These are phyloP conservation scores for Pemphigus obesinymphae DNA, from an alignment of 1,140 invertebrate genomes.

Conservation along the genomic window DNA sequence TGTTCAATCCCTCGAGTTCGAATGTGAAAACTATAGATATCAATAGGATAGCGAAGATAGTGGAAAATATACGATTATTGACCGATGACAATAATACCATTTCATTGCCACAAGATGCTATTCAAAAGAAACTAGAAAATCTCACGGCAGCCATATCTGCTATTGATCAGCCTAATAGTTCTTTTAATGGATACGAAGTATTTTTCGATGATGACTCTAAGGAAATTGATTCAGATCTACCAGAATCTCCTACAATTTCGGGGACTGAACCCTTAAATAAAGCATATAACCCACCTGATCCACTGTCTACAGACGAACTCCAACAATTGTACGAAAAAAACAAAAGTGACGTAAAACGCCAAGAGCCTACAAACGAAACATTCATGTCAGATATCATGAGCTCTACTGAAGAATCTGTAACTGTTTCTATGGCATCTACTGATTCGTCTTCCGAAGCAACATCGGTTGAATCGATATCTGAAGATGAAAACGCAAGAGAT, in stretches of 20 bases:
- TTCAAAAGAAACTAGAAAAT: slow-evolving; percentile 50
- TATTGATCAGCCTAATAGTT: background rate
- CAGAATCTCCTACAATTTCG: background rate
- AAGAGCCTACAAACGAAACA: slow-evolving; percentile 47
- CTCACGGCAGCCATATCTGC: slow-evolving; percentile 49
- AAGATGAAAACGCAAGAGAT: background rate
- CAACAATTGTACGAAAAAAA: slow-evolving; percentile 50
- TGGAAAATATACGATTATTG: slow-evolving; percentile 53
- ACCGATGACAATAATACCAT: slow-evolving; percentile 49
- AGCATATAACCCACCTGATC: slow-evolving; percentile 49
- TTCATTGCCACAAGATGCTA: slow-evolving; percentile 48
- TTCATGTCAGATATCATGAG: background rate
- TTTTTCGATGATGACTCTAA: slow-evolving; percentile 29
- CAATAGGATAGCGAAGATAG: slow-evolving; percentile 52
- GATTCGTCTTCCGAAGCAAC: slow-evolving; percentile 9
- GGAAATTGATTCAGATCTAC: background rate
- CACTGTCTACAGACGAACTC: slow-evolving; percentile 52
- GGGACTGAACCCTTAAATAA: background rate
- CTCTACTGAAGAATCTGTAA: background rate
- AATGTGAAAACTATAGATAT: slow-evolving; percentile 50
- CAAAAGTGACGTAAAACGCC: slow-evolving; percentile 54
- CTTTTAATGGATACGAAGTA: background rate
- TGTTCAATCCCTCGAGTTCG: slow-evolving; percentile 53
- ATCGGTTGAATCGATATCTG: slow-evolving; percentile 47
- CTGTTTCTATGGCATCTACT: background rate